Evolutionary conservation across 2,797 vertebrate genomes (phyloP), one percentile per base, ranked within the genome.

Genomic region (Chiroxiphia lanceolata): DNA sequence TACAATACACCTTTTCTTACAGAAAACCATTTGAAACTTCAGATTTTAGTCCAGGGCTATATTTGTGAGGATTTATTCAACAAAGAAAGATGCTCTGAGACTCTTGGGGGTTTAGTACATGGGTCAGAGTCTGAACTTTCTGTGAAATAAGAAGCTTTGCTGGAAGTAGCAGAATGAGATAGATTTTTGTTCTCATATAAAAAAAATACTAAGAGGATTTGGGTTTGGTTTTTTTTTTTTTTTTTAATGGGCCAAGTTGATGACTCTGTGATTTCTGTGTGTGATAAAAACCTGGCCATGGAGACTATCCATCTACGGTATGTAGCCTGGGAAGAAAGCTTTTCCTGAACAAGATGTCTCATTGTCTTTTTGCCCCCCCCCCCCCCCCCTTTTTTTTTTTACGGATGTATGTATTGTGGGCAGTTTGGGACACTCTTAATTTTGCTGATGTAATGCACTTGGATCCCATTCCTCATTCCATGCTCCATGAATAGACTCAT

Each of bases 1-100:
- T 90, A 94, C 80, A 95, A 86, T 76, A 76, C 44, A 72, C 29
- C 17, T 77, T 91, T 96, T 96, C 70, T 93, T 90, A 45, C 15
- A 87, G 59, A 42, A 64, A 82, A 59, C 53, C 64, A 87, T 87
- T 95, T 91, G 75, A 95, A 94, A 95, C 76, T 81, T 79, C 42
- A 82, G 70, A 82, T 93, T 96, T 95, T 56, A 71, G 89, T 91
- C 53, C 76, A 79, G 44, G 69, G 36, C 69, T 95, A 5, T 83
- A 74, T 96, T 92, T 95, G 77, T 83, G 76, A 92, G 79, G 89
- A 85, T 95, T 96, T 96, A 87, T 90, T 96, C 87, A 84, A 95
- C 85, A 95, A 84, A 94, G 84, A 94, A 82, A 57, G 95, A 95
- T 95, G 91, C 70, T 92, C 44, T 92, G 79, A 94, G 47, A 22